Percentiles rank a stretch among this genome's conserved stretches.
These are phyloP conservation scores for Dromius quadrimaculatus DNA, from an alignment of 2,888 invertebrate genomes.

Conservation along the genomic window DNA sequence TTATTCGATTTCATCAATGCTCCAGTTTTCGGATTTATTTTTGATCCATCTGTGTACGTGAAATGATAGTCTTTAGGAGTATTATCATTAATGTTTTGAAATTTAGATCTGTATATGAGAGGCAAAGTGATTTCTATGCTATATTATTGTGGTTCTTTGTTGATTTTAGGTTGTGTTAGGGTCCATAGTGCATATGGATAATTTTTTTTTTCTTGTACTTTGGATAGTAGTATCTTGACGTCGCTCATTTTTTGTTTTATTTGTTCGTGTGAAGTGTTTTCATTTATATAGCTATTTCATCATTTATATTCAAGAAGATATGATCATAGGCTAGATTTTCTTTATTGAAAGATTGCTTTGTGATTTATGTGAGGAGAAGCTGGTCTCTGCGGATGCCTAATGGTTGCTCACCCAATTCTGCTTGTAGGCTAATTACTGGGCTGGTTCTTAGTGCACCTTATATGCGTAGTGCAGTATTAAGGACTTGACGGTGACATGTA, in stretches of 20 bases:
- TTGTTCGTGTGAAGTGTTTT: background rate
- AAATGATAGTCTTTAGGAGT: background rate
- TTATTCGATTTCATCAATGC: background rate
- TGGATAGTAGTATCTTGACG: background rate
- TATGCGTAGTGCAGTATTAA: slow-evolving; percentile 23
- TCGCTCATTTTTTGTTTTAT: background rate
- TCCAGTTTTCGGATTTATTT: slow-evolving; percentile 8
- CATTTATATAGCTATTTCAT: background rate
- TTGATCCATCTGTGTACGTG: slow-evolving; percentile 1
- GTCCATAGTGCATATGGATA: background rate
- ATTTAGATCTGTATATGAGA: background rate
- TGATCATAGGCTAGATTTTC: background rate
- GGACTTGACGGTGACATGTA: too few relatives aligned
- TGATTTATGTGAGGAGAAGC: slow-evolving; percentile 2
- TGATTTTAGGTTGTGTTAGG: background rate
- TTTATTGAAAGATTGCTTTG: background rate
- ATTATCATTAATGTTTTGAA: background rate
- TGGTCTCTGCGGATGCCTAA: slow-evolving; percentile 4
- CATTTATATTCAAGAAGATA: background rate
- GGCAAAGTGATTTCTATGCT: background rate
- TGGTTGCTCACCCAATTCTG: background rate
- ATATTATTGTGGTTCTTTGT: background rate
- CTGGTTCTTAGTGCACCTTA: slow-evolving; percentile 33
- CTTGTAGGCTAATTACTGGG: slow-evolving; percentile 1
- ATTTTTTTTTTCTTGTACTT: slow-evolving; percentile 2